Base-by-base conservation (phyloP, 37 sponge, comb jelly and placozoan genomes). In the Mnemiopsis leidyi region DNA sequence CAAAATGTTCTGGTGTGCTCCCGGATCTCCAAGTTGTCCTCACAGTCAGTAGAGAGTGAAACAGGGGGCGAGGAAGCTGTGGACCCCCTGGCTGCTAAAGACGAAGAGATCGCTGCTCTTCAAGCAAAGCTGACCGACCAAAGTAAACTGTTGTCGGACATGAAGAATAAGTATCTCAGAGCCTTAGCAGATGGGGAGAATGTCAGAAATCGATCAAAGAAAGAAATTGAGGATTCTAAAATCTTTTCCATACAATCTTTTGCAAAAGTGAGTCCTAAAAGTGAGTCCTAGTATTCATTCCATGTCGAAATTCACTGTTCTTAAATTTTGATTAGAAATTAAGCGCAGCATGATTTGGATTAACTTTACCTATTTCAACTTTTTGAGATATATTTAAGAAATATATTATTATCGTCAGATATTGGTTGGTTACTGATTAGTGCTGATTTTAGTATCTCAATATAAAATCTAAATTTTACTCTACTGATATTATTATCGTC, bases 111-210 rank as follows among this genome's bases (percentile, higher is more conserved):
- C 3, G 90, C 90, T 3, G 48, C 90, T 37, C 61, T 85, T 25
- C 36, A 93, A n/a, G 82, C 38, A 0, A 93, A 93, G 39, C 38
- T 93, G 33, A 36, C 39, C 18, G 38, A 16, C 25, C 35, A 73
- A 25, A 32, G 35, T 23, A 36, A 93, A 36, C 82, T 77, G 3
- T 67, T 93, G 76, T 9, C 71, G 16, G 77, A 93, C 16, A 23
- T 94, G 69, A 68, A 97, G 95, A 95, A 99, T 37, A 97, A 97
- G 93, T 99, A 96, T 69, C 68, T 95, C 39, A 82, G 98, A 24
- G 93, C 96, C 28, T 69, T 99, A 69, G 99, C 99, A 37, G 99
- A 99, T 36, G 95, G 90, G 0, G 99, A 99, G 38, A 99, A 99
- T 93, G 93, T 96, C 30, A 93, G 97, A 3, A 92, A 97, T 36